phyloP scores from a whole-genome alignment of 1,140 invertebrate species.

The Mizuhopecten yessoensis region DNA sequence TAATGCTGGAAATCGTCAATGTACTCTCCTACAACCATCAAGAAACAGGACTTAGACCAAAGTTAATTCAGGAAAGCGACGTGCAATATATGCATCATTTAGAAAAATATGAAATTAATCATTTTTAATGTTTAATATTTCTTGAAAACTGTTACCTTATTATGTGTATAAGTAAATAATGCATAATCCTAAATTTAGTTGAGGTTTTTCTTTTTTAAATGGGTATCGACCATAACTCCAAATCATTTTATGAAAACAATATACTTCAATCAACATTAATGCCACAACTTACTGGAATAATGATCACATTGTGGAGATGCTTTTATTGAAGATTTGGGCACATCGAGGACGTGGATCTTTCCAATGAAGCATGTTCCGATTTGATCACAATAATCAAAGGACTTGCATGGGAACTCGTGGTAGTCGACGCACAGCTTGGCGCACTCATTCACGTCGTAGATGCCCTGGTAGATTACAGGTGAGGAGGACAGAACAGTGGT shows the following conservation, averaged over 20 bases:
- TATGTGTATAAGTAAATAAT: too few species aligned
- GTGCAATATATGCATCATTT: too few species aligned
- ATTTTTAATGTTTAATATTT: too few species aligned
- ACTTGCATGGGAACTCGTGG: constrained; percentile 74
- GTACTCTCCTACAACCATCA: constrained; percentile 74
- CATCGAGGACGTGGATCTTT: constrained; percentile 71
- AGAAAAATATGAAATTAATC: too few species aligned
- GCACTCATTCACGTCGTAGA: constrained; percentile 71
- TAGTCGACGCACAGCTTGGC: constrained; percentile 75
- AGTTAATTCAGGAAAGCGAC: too few species aligned
- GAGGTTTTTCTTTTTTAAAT: too few species aligned
- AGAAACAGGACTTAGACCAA: not conserved
- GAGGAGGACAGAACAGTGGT: constrained; percentile 70
- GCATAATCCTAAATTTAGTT: too few species aligned
- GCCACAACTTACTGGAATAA: constrained; percentile 72
- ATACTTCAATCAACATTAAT: too few species aligned
- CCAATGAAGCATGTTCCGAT: constrained; percentile 75
- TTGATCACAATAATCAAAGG: constrained; percentile 76
- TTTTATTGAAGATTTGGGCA: constrained; percentile 68
- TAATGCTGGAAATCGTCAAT: constrained; percentile 70
- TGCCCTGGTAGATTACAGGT: constrained; percentile 73
- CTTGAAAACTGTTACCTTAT: too few species aligned
- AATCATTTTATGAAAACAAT: too few species aligned
- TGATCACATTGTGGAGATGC: constrained; percentile 71
- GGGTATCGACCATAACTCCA: too few species aligned